A percentile compares a stretch with the other conserved stretches of the same genome.
Conservation (phyloP, 2,888 invertebrate species). For the Odiellus spinosus region DNA sequence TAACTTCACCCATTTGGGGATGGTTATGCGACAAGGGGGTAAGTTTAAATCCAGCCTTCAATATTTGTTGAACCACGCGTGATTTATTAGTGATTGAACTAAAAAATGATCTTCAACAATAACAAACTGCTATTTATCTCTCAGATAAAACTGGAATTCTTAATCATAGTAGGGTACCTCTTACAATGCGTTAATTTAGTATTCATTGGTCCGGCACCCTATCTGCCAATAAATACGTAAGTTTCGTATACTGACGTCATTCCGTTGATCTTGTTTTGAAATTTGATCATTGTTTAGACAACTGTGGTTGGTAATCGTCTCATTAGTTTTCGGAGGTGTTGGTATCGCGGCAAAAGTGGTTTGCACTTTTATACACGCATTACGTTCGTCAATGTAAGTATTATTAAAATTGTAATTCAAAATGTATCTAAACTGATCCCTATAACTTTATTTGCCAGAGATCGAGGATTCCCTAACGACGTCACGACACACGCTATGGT, state of each 20-base stretch:
- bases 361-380: constrained; percentile 67
- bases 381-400: constrained; percentile 47
- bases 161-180: not conserved
- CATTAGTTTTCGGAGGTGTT: constrained; percentile 57
- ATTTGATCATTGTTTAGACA: constrained; percentile 3
- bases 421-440: not conserved
- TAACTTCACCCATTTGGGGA: constrained; percentile 63
- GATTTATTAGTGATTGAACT: too few relatives aligned
- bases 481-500: constrained; percentile 76
- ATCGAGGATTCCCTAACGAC: constrained; percentile 50
- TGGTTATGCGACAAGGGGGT: constrained; percentile 53
- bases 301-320: constrained; percentile 43
- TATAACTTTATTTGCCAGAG: constrained; percentile 27
- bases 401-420: not conserved
- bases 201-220: constrained; percentile 64
- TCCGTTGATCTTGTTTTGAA: not conserved
- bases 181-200: constrained; percentile 40
- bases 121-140: too few relatives aligned
- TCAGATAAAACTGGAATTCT: too few relatives aligned
- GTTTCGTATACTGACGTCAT: constrained; percentile 6
- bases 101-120: too few relatives aligned
- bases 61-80: too few relatives aligned
- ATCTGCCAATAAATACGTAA: constrained; percentile 47
- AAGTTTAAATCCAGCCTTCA: not conserved
- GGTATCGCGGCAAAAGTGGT: constrained; percentile 78